phyloP scores from a whole-genome alignment of 2,888 invertebrate genomes.

The Callyntrura guangdongensis region DNA sequence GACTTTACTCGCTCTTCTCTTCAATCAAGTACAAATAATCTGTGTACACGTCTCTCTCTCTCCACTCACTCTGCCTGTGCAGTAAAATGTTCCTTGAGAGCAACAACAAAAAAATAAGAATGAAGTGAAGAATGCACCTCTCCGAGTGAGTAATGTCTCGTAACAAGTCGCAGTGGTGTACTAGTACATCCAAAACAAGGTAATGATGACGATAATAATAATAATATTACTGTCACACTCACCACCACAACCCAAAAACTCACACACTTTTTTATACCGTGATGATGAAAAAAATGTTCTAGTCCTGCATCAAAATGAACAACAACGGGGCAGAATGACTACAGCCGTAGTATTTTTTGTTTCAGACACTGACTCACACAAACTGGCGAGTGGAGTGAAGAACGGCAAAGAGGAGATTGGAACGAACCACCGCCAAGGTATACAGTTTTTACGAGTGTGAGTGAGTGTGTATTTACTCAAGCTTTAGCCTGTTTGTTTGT shows the following conservation, averaged over 20 bases:
- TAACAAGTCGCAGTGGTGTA: not conserved
- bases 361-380: constrained; percentile 6
- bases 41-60: not conserved
- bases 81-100: constrained; percentile 28
- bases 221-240: constrained; percentile 15
- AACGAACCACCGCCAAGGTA: no score
- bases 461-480: constrained; percentile 60
- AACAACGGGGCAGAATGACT: not conserved
- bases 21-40: constrained; percentile 1
- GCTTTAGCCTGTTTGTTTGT: constrained; percentile 61
- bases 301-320: not conserved
- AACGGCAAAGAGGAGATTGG: not conserved
- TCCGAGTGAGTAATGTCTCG: constrained; percentile 29
- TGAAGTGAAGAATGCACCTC: constrained; percentile 41
- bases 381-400: not conserved
- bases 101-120: not conserved
- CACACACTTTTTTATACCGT: not conserved
- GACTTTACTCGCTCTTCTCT: not conserved
- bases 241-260: not conserved
- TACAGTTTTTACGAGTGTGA: not conserved
- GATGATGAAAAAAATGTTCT: no score
- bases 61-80: not conserved
- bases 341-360: not conserved
- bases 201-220: not conserved
- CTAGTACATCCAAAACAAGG: not conserved